A percentile compares a stretch with the other conserved stretches of the same genome.
Conservation (phyloP, 2,888 invertebrate species). For the Brenthis ino region DNA sequence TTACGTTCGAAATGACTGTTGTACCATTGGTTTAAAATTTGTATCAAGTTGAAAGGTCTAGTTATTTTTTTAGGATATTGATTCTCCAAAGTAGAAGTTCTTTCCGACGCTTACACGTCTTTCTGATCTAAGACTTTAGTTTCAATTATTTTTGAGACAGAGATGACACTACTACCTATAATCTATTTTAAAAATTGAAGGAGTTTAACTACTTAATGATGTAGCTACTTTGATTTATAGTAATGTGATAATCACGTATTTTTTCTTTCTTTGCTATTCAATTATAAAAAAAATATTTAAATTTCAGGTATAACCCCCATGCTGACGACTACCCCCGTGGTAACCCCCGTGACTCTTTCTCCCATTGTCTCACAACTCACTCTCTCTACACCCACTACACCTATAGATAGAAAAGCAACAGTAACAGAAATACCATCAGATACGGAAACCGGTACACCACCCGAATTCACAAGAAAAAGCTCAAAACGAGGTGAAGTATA, state of each 20-base stretch:
- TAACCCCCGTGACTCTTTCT: constrained; percentile 77
- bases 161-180: no score
- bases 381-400: constrained; percentile 76
- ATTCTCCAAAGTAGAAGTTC: no score
- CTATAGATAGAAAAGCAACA: constrained; percentile 59
- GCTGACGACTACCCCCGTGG: constrained; percentile 74
- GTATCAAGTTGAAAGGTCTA: no score
- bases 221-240: no score
- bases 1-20: not conserved
- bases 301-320: constrained; percentile 41
- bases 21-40: not conserved
- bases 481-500: constrained; percentile 75
- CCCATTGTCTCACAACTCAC: constrained; percentile 84
- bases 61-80: not conserved
- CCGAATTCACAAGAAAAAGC: constrained; percentile 59
- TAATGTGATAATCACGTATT: no score
- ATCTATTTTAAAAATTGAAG: no score
- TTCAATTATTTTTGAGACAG: no score
- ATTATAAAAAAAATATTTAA: constrained; percentile 37
- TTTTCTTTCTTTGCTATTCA: not conserved
- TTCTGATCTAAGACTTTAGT: no score
- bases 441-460: constrained; percentile 57
- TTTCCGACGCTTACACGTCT: no score
- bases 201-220: no score
- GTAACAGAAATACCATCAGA: constrained; percentile 59